A percentile compares a stretch with the other conserved stretches of the same genome.
These are phyloP conservation scores for Bolborhynchus lineola DNA, from an alignment of 2,113 vertebrate species.

Conservation along the genomic window DNA sequence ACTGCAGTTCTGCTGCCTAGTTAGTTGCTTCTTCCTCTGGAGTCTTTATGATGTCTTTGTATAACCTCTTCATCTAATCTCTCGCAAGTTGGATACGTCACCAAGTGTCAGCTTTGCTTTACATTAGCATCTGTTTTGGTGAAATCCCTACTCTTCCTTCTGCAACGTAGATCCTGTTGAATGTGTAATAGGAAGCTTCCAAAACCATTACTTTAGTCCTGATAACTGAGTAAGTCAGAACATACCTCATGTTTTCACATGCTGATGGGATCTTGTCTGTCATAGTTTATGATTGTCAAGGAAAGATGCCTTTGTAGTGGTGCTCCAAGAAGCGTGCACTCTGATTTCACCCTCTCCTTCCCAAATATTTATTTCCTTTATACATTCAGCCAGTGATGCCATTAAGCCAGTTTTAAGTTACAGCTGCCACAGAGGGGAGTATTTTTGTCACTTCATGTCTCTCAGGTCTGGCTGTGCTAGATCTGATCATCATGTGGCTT, in stretches of 20 bases:
- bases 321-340: background rate
- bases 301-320: background rate
- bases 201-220: background rate
- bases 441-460: background rate
- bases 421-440: background rate
- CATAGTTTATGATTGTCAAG: background rate
- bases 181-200: background rate
- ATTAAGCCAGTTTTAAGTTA: background rate
- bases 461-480: fast-evolving
- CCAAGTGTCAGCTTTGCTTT: background rate
- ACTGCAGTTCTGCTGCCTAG: background rate
- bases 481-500: background rate
- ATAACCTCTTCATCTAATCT: background rate
- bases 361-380: no score
- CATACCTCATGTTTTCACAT: background rate
- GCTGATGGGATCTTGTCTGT: background rate
- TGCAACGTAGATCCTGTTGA: background rate
- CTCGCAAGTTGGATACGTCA: background rate
- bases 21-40: background rate
- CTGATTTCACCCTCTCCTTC: background rate
- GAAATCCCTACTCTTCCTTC: background rate
- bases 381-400: background rate
- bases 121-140: background rate
- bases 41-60: background rate
- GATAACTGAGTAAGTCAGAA: background rate